Conservation (phyloP, 1,140 invertebrate genomes). For the Diplogasteroides magnus region DNA sequence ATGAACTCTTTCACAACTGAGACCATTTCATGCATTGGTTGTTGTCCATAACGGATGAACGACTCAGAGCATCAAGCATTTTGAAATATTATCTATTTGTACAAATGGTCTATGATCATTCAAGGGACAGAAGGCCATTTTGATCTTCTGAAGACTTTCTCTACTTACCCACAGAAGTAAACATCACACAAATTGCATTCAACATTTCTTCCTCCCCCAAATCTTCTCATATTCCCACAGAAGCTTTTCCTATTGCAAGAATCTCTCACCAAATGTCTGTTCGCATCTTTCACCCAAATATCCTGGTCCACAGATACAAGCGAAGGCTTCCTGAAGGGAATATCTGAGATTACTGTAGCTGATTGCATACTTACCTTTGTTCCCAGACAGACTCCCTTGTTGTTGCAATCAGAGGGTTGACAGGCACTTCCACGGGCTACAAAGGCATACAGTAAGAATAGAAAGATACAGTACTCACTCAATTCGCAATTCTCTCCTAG, state of each 20-base stretch:
- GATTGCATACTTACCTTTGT: too few species aligned
- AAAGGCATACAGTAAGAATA: background rate
- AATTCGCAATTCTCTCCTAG: conserved; percentile 30
- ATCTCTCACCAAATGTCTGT: conserved; percentile 10
- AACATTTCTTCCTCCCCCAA: background rate
- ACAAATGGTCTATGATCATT: background rate
- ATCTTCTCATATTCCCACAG: background rate
- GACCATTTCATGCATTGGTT: background rate
- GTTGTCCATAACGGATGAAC: background rate
- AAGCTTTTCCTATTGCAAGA: background rate
- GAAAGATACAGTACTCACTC: conserved; percentile 13
- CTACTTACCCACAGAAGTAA: too few species aligned
- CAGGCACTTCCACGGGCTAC: conserved; percentile 23
- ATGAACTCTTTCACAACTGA: background rate
- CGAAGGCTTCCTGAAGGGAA: conserved; percentile 11
- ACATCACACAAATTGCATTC: too few species aligned
- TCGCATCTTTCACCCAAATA: conserved; percentile 33
- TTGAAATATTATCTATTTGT: background rate
- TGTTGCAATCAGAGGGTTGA: conserved; percentile 27
- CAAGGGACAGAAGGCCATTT: too few species aligned
- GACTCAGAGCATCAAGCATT: background rate
- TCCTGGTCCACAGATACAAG: conserved; percentile 35
- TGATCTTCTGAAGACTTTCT: too few species aligned
- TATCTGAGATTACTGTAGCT: background rate
- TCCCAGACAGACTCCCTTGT: conserved; percentile 26